phyloP scores from a whole-genome alignment of 2,888 invertebrate genomes.

The Stenodema calcarata region DNA sequence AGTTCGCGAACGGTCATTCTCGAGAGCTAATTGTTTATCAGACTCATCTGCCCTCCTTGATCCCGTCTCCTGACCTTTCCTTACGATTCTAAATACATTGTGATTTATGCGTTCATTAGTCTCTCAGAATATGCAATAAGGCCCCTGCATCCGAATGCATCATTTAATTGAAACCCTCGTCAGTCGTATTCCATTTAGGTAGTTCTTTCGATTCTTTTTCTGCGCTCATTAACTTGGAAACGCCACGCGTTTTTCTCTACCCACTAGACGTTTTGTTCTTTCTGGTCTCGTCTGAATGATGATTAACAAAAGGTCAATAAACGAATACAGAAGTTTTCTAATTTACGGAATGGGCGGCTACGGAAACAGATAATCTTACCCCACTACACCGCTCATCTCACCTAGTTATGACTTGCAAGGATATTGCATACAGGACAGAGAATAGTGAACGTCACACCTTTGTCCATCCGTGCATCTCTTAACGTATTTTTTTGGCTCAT shows the following conservation, averaged over 20 bases:
- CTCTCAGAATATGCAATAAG: neutral
- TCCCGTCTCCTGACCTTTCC: neutral
- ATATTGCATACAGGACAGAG: no score
- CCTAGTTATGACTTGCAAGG: no score
- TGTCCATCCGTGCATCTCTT: no score
- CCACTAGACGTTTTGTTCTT: neutral
- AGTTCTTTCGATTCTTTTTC: neutral
- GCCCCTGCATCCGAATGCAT: neutral
- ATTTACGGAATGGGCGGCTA: no score
- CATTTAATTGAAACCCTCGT: neutral
- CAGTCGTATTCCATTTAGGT: neutral
- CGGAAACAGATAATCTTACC: no score
- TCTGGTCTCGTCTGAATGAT: no score
- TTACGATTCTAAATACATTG: conserved; percentile 2
- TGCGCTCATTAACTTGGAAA: neutral
- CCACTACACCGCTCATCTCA: no score
- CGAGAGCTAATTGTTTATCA: conserved; percentile 3
- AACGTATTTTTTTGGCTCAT: no score
- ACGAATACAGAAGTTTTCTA: no score
- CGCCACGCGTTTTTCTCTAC: neutral
- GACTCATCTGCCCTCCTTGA: neutral
- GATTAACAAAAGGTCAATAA: no score
- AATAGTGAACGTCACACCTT: no score
- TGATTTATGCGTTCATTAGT: conserved; percentile 21
- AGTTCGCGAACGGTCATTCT: neutral